Conservation (phyloP, 2,797 vertebrate genomes). For the Tragopan temminckii region DNA sequence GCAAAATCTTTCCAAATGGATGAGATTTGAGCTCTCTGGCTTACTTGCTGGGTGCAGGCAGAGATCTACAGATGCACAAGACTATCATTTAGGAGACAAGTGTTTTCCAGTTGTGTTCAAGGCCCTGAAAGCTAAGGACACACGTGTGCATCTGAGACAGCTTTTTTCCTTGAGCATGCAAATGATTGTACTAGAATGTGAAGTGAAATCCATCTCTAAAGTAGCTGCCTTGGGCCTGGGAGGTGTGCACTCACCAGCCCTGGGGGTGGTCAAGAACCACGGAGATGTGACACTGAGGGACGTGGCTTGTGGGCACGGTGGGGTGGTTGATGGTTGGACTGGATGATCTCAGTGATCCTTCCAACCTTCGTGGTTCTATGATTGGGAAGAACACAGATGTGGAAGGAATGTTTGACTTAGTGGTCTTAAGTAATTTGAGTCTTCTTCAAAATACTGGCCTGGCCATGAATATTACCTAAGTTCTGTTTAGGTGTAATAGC, state of each 20-base stretch:
- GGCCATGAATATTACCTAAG: not conserved
- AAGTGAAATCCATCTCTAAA: not conserved
- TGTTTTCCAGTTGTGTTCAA: not conserved
- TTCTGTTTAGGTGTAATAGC: not conserved
- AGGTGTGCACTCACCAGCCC: too few species aligned
- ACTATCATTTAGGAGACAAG: not conserved
- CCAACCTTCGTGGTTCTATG: too few species aligned
- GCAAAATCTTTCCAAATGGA: not conserved
- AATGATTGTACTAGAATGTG: not conserved
- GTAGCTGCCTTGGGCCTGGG: not conserved
- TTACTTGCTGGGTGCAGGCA: not conserved
- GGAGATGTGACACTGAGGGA: too few species aligned
- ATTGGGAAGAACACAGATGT: not conserved
- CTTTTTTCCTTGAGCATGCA: not conserved
- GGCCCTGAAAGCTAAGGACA: not conserved
- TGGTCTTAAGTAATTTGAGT: not conserved
- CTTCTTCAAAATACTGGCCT: not conserved
- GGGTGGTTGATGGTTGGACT: too few species aligned
- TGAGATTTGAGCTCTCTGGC: not conserved
- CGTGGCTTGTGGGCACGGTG: too few species aligned
- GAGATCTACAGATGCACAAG: not conserved
- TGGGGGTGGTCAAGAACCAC: too few species aligned
- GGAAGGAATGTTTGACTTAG: not conserved
- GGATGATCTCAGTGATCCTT: too few species aligned
- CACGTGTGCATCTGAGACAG: not conserved